phyloP scores from a whole-genome alignment of 2,797 vertebrate species.

The Clarias pachynema region DNA sequence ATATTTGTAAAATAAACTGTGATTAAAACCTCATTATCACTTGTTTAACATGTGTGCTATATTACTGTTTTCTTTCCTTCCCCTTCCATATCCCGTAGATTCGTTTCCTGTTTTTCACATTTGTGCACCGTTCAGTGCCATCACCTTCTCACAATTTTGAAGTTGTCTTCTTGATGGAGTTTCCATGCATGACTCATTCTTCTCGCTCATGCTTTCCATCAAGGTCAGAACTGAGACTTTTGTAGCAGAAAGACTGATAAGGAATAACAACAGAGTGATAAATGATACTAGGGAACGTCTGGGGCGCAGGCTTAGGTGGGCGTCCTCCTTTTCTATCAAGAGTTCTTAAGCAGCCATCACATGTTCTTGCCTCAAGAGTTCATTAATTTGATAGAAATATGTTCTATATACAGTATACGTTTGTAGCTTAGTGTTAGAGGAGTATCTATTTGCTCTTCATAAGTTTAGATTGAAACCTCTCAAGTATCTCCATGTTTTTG shows the following conservation, averaged over 20 bases:
- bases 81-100: neutral
- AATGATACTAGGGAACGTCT: constrained; percentile 6
- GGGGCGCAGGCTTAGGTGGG: neutral
- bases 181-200: constrained; percentile 32
- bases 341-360: constrained; percentile 17
- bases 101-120: constrained; percentile 2
- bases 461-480: neutral
- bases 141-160: constrained; percentile 14
- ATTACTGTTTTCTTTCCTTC: neutral
- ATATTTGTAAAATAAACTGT: neutral
- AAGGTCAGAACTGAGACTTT: constrained; percentile 29
- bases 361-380: constrained; percentile 3
- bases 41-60: neutral
- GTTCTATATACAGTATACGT: neutral
- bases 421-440: neutral
- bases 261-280: constrained; percentile 19
- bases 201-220: constrained; percentile 22
- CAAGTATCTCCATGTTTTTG: constrained; percentile 16
- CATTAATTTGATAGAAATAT: constrained; percentile 1
- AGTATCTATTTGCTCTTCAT: neutral
- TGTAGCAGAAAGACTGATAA: constrained; percentile 41
- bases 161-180: constrained; percentile 19
- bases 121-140: neutral
- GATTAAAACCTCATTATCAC: neutral
- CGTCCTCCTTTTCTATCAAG: constrained; percentile 11